Percentiles rank a stretch among this genome's conserved stretches.
Evolutionary conservation across 2,113 vertebrate species (phyloP).

Genomic region (Sakesphorus luctuosus): DNA sequence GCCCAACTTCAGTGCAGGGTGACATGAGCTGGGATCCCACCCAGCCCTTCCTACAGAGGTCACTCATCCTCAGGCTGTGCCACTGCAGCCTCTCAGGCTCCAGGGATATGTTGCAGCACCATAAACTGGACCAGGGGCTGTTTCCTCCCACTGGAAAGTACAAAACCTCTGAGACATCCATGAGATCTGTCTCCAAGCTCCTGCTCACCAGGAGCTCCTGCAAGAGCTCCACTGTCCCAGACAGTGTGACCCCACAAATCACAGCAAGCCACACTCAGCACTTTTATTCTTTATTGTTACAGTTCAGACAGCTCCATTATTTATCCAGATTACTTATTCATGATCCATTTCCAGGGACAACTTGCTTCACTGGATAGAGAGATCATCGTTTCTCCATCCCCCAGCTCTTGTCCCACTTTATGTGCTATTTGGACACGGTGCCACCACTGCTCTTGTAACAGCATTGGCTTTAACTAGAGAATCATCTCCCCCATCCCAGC

Average conservation of each 20-base stretch:
- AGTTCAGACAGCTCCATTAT: conserved; percentile 69
- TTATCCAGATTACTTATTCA: conserved; percentile 67
- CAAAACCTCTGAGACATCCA: not conserved
- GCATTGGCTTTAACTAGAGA: not conserved
- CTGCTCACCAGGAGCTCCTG: conserved; percentile 21
- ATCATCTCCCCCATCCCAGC: not conserved
- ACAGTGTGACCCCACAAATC: conserved; percentile 54
- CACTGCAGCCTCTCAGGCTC: not conserved
- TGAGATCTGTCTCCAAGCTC: not conserved
- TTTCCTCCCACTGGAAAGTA: not conserved
- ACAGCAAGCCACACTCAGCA: conserved; percentile 50
- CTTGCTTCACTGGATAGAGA: not conserved
- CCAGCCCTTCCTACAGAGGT: not conserved
- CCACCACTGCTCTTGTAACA: not conserved
- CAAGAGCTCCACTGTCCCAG: not conserved
- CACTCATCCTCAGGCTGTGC: not conserved
- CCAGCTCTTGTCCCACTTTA: not conserved
- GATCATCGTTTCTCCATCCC: not conserved
- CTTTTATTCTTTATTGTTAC: conserved; percentile 66
- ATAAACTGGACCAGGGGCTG: not conserved
- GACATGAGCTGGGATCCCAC: not conserved
- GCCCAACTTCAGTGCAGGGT: not conserved
- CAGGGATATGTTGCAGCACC: not conserved
- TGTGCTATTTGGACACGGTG: accelerated
- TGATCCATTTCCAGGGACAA: conserved; percentile 42